Conservation (phyloP, 1,140 invertebrate genomes). For the Sminthurinus signatus region DNA sequence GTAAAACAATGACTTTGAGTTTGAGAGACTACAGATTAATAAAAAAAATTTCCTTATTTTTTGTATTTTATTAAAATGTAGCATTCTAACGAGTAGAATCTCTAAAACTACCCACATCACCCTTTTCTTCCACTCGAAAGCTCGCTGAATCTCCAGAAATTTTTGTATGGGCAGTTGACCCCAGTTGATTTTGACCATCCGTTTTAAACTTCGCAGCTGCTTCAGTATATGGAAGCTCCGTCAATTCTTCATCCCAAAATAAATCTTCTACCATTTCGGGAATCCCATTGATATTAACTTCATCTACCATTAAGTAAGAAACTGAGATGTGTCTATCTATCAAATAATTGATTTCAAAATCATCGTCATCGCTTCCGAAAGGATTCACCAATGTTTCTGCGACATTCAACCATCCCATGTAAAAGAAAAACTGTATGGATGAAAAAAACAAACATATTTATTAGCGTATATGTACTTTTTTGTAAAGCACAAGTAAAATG, state of each 20-base stretch:
- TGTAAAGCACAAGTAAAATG: conserved; percentile 49
- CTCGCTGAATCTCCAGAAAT: neutral
- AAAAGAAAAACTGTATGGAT: conserved; percentile 50
- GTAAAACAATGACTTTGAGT: too few species aligned
- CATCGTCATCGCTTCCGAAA: conserved; percentile 54
- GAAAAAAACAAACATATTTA: too few species aligned
- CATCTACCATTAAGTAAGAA: conserved; percentile 80
- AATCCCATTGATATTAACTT: conserved; percentile 76
- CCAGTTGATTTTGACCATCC: conserved; percentile 11
- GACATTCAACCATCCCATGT: conserved; percentile 48
- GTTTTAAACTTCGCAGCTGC: conserved; percentile 42
- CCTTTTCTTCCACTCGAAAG: neutral
- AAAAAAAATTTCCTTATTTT: neutral
- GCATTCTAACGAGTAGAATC: neutral
- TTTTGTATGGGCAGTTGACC: too few species aligned
- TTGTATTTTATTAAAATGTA: neutral
- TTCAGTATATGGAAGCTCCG: neutral
- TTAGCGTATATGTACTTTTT: conserved; percentile 50
- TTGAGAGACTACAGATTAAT: too few species aligned
- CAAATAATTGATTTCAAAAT: conserved; percentile 47
- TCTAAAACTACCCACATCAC: neutral
- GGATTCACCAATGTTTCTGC: conserved; percentile 48
- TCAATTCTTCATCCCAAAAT: neutral
- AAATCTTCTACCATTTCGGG: conserved; percentile 62
- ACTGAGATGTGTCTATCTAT: conserved; percentile 42